Base-by-base conservation (phyloP, 2,113 vertebrate species). In the Meleagris gallopavo region DNA sequence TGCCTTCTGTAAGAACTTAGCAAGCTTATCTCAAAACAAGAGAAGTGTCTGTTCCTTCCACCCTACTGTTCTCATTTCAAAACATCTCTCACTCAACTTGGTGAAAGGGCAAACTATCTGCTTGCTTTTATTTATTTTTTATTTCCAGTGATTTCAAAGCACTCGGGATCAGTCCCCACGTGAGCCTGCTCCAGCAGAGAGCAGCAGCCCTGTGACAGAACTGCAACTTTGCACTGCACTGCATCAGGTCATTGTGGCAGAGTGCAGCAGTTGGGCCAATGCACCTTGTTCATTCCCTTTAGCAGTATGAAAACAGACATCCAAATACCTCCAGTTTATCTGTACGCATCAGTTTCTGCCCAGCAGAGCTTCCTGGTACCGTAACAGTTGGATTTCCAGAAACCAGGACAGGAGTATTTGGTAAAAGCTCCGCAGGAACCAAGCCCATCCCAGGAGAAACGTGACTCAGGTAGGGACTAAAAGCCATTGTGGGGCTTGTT, bases 241-340 rank as follows among this genome's bases (percentile, higher is more conserved):
- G 61, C 62, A 81, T 15, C n/a, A 57, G 58, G 79, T 70, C 72
- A 78, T 11, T 64, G 50, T 30, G 83, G 80, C 72, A 93, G 64
- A 74, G 5, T 64, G 46, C 64, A 91, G 38, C 25, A 83, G 69
- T 41, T 66, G 40, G 54, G 48, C 54, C 22, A 50, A 66, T 38
- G 41, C 8, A 48, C 54, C 79, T 36, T 30, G 52, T 22, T 83
- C 32, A 18, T 36, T 65, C 69, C 86, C 21, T 0, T 71, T 64
- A 94, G 79, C 77, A 87, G 40, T 34, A 88, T 66, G 36, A 11
- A 45, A 88, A 83, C 85, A 95, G 78, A 94, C 4, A 46, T 38
- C 57, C 60, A 96, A 97, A 95, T 99, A 99, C 99, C 99, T 99
- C 99, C 95, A 99, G 98, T 97, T 99, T 99, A 98, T 99, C 99